These are phyloP conservation scores for Martes martes DNA, from an alignment of 2,113 vertebrate species.

Conservation along the genomic window DNA sequence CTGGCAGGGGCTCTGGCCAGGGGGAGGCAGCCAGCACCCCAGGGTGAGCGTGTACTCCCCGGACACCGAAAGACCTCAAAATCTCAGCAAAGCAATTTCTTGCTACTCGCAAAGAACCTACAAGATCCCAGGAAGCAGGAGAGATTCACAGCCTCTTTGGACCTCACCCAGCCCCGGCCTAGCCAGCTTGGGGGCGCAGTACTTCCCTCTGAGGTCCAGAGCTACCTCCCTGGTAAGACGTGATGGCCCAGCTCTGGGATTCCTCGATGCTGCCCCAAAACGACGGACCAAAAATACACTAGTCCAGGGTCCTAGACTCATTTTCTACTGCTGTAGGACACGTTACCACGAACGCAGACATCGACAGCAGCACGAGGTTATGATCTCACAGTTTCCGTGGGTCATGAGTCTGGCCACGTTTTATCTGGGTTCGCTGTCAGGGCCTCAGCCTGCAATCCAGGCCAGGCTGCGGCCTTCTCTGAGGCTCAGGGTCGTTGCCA, in stretches of 20 bases:
- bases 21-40: not conserved
- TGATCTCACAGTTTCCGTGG: not conserved
- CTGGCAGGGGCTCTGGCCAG: not conserved
- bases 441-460: not conserved
- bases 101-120: not conserved
- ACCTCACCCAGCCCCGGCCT: not conserved
- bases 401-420: not conserved
- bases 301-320: too few species aligned
- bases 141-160: not conserved
- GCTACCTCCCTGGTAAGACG: not conserved
- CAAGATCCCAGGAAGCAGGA: not conserved
- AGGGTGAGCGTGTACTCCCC: fast-evolving
- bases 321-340: not conserved
- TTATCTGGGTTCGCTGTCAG: not conserved
- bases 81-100: not conserved
- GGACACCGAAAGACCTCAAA: not conserved
- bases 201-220: not conserved
- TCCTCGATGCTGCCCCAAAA: not conserved
- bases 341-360: not conserved
- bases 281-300: not conserved
- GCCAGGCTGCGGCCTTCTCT: not conserved
- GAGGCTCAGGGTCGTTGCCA: not conserved
- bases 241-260: too few species aligned
- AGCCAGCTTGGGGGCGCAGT: too few species aligned
- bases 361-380: not conserved